Percentiles rank a stretch among this genome's conserved stretches.
These are phyloP conservation scores for Holothuria leucospilota DNA, from an alignment of 53 echinoderm and acorn worm species.

Conservation along the genomic window DNA sequence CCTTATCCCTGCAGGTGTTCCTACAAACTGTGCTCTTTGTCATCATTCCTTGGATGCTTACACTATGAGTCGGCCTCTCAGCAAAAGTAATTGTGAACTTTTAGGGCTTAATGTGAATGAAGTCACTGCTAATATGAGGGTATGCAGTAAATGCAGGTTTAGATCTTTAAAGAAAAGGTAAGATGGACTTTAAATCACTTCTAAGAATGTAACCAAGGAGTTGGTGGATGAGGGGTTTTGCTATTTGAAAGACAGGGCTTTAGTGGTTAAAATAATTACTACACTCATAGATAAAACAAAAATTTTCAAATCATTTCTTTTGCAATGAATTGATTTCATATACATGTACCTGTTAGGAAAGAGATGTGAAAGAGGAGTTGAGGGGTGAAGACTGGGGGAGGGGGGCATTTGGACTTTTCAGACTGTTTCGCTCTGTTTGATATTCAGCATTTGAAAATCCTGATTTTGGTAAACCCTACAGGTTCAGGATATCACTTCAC, in stretches of 20 bases:
- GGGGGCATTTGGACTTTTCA: neutral
- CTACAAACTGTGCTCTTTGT: slow-evolving; percentile 93
- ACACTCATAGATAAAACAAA: no score
- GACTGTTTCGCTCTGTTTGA: neutral
- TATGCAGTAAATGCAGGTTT: slow-evolving; percentile 95
- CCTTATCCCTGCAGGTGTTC: slow-evolving; percentile 61
- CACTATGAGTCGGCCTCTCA: slow-evolving; percentile 92
- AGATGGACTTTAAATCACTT: neutral
- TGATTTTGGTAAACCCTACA: neutral
- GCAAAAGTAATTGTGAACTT: slow-evolving; percentile 89
- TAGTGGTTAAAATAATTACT: no score
- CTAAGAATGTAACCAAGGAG: no score
- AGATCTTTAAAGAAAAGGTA: slow-evolving; percentile 92
- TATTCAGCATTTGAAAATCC: neutral
- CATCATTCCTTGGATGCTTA: slow-evolving; percentile 89
- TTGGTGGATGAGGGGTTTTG: no score
- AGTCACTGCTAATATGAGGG: slow-evolving; percentile 94
- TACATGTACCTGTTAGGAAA: no score
- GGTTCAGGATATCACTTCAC: neutral
- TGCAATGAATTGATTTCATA: no score
- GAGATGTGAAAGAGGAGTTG: no score
- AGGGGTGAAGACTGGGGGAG: no score
- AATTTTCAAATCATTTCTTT: no score
- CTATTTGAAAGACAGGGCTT: no score
- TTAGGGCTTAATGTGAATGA: slow-evolving; percentile 89